Evolutionary conservation across 1,140 invertebrate genomes (phyloP).

Genomic region (Colletes latitarsis): DNA sequence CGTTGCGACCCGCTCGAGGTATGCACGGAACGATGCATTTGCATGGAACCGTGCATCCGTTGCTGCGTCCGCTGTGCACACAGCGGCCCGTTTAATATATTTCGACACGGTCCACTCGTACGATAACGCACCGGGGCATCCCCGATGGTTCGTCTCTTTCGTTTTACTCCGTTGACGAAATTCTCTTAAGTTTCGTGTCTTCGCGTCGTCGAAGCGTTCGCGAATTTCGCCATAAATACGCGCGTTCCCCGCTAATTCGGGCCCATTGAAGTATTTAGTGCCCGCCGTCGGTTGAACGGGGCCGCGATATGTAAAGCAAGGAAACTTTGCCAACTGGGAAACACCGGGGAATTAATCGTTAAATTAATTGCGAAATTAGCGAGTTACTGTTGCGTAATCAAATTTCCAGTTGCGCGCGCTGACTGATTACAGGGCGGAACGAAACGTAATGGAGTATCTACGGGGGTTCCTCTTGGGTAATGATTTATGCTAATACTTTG

Average conservation of each 20-base stretch:
- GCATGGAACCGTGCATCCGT: constrained; percentile 9
- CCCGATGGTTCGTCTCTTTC: constrained; percentile 54
- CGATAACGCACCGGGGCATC: constrained; percentile 41
- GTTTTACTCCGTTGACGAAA: constrained; percentile 22
- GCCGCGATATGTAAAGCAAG: not conserved
- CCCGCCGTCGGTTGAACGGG: not conserved
- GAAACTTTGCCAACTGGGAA: not conserved
- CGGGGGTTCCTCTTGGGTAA: too few relatives aligned
- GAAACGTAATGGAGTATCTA: too few relatives aligned
- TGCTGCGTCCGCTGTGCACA: not conserved
- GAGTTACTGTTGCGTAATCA: constrained; percentile 1
- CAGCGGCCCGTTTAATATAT: constrained; percentile 40
- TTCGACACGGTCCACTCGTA: constrained; percentile 44
- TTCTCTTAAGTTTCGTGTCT: not conserved
- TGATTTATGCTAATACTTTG: too few relatives aligned
- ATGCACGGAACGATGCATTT: constrained; percentile 32
- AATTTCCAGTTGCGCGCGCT: not conserved
- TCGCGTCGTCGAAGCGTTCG: not conserved
- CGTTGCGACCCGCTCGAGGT: constrained; percentile 9
- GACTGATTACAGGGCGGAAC: too few relatives aligned
- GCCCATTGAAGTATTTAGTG: not conserved
- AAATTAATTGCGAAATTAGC: constrained; percentile 28
- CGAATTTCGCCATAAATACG: not conserved
- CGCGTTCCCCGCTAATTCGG: not conserved
- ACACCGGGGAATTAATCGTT: constrained; percentile 20